Evolutionary conservation across 2,888 invertebrate species (phyloP).

Genomic region (Trypoxylon attenuatum): DNA sequence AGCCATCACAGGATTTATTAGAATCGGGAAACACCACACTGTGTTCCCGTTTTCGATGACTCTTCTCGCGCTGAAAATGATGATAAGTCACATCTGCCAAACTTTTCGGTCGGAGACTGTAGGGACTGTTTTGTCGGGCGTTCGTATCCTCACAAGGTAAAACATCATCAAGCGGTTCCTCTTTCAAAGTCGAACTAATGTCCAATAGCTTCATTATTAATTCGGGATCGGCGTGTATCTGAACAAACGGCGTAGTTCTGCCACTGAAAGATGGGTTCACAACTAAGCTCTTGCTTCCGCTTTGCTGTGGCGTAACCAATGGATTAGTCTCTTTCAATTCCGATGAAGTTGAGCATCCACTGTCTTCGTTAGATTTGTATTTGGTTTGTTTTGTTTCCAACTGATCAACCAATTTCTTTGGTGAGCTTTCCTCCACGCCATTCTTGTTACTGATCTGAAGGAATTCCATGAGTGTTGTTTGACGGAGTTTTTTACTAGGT

Average conservation of each 20-base stretch:
- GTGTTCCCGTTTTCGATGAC: background rate
- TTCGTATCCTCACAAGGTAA: background rate
- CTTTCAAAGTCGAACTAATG: background rate
- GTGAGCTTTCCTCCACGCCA: background rate
- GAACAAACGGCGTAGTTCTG: slow-evolving; percentile 34
- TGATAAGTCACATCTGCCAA: background rate
- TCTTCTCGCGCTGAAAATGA: background rate
- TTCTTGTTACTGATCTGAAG: slow-evolving; percentile 1
- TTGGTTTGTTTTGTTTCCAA: background rate
- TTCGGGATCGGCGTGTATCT: slow-evolving; percentile 27
- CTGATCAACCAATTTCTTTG: background rate
- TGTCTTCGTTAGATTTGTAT: no score
- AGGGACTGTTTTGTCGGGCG: background rate
- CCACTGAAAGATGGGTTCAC: background rate
- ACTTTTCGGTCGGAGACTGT: background rate
- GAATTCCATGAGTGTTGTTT: slow-evolving; percentile 38
- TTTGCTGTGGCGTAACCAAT: background rate
- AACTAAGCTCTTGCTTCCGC: background rate
- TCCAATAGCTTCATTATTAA: slow-evolving; percentile 25
- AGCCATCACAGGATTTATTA: background rate
- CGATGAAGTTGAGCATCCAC: no score
- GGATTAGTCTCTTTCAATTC: background rate
- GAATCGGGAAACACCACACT: background rate
- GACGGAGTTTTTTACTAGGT: slow-evolving; percentile 26
- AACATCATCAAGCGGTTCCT: background rate